Base-by-base conservation (phyloP, 30 jellyfish, hydroid and myxozoan species). In the Cassiopea xamachana region DNA sequence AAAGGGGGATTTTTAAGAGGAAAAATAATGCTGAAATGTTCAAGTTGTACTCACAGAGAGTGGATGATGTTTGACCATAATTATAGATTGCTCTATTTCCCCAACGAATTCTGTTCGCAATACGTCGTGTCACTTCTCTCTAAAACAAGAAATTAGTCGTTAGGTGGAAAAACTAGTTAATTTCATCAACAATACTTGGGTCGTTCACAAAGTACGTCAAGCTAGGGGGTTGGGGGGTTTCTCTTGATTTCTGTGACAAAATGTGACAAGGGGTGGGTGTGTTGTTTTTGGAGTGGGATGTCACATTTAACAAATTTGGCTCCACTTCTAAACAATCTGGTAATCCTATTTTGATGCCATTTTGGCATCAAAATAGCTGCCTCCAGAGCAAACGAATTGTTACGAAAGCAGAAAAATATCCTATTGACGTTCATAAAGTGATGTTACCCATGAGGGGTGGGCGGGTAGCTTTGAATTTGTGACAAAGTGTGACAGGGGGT, bases 11-110 rank as follows among this genome's bases (percentile, higher is more conserved):
- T 55, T 55, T 6, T 55, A 10, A 27, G 39, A 27, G 39, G 39
- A 27, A 27, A 27, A 0, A 55, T 14, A 5, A 27, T 64, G 74
- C 8, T 2, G 15, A 27, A 71, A 27, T 14, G 5, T 71, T 17
- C 7, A 2, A 71, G 2, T 17, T 71, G 16, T 27, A 90, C 98
- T 90, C 72, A 94, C 98, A 94, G 60, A 94, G 83, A 3, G 82
- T 85, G 7, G 75, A 18, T 3, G 98, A 90, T 39, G 98, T 86
- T 58, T 84, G 92, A 10, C 98, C 98, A 73, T 19, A 80, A 48
- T 71, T 43, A 89, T 94, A 94, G 17, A 79, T 44, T 13, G 49
- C 82, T 64, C 96, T 96, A 80, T 91, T 90, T 9, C 84, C 94
- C 82, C 89, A 71, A 6, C 64, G 69, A 39, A 92, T 87, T 8